Base-by-base conservation (phyloP, 2,797 vertebrate species). In the Discoglossus pictus region DNA sequence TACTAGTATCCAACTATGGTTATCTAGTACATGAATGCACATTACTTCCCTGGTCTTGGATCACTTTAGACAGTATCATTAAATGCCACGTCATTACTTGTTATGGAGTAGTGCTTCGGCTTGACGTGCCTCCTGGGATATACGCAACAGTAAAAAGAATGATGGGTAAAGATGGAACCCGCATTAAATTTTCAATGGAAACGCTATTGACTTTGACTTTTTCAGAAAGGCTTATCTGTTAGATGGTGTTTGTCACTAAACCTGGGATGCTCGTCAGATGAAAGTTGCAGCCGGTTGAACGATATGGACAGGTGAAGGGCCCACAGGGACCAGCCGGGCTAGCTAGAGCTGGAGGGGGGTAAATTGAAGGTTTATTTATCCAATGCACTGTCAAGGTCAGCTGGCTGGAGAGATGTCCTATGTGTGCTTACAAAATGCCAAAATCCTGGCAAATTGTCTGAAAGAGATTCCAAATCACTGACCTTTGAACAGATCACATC, bases 321-420 rank as follows among this genome's bases (percentile, higher is more conserved):
- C 95, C 94, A 77, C 81, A 88, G 96, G 95, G 97, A 96, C 90
- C 76, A 55, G 80, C 87, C 84, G 80, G 86, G 79, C 89, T 77
- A 78, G 84, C 79, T 48, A 91, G 86, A 89, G 86, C 82, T 83
- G 88, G 91, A 90, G 92, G 90, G 51, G 85, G 93, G 92, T 95
- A 96, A 97, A 98, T 96, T 96, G 95, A 96, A 94, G 95, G 94
- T 98, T 98, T 98, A 98, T 98, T 99, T 98, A 97, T 98, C 97
- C 95, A 93, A 92, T 93, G 93, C 89, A 88, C 95, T 99, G 97
- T 99, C 97, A 99, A 96, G 96, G 95, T 97, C 93, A 90, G 91
- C 92, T 92, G 93, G 93, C 96, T 92, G 86, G 92, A 87, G 90
- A 94, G 93, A 93, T 93, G 95, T 96, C 96, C 94, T 94, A 80